These are phyloP conservation scores for Platalea minor DNA, from an alignment of 2,797 vertebrate species.

Conservation along the genomic window DNA sequence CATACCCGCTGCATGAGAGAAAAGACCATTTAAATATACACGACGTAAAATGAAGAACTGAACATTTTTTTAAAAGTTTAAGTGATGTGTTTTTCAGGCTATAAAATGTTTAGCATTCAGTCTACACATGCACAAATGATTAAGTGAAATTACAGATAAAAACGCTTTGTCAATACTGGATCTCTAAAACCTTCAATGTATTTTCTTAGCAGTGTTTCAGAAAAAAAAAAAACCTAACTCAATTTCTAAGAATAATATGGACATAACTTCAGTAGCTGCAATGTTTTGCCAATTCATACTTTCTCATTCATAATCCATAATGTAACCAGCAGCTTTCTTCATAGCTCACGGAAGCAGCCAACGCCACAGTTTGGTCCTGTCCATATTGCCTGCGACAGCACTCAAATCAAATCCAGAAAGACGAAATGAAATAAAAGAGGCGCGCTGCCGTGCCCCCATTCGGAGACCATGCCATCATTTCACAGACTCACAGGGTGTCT, in stretches of 20 bases:
- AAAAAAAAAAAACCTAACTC: neutral
- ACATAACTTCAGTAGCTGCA: neutral
- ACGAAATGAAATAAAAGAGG: neutral
- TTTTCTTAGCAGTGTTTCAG: neutral
- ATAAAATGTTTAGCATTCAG: neutral
- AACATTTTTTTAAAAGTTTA: neutral
- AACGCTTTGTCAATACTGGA: neutral
- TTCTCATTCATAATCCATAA: neutral
- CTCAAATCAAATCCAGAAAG: neutral
- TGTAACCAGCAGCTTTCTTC: neutral
- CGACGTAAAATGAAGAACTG: neutral
- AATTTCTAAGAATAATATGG: neutral
- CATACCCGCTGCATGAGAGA: neutral
- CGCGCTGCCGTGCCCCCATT: neutral
- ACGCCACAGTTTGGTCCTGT: neutral
- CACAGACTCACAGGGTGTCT: neutral
- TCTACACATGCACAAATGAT: neutral
- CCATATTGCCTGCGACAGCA: rapidly evolving
- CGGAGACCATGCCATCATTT: neutral
- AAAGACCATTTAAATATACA: neutral
- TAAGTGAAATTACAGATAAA: neutral
- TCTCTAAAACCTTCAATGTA: neutral
- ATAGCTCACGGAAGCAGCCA: neutral
- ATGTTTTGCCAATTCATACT: neutral
- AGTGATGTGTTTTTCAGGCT: neutral